phyloP scores from a whole-genome alignment of 2,113 vertebrate species.

The Peromyscus californicus region DNA sequence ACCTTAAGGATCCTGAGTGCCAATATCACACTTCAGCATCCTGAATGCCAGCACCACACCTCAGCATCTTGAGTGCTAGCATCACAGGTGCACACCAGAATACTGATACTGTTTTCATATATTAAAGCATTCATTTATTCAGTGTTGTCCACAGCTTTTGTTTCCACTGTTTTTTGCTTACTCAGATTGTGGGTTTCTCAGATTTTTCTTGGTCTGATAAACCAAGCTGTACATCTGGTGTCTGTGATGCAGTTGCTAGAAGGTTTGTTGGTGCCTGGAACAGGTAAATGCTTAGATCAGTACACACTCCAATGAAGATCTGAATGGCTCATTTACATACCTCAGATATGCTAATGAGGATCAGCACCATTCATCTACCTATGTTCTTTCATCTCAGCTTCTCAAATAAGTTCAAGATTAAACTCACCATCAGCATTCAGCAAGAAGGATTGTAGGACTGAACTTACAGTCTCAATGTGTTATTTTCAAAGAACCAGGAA shows the following conservation, averaged over 20 bases:
- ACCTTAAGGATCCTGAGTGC: too few relatives aligned
- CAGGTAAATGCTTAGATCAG: not conserved
- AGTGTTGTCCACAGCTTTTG: not conserved
- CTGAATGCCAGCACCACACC: not conserved
- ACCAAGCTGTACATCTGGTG: not conserved
- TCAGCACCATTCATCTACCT: not conserved
- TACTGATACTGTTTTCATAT: not conserved
- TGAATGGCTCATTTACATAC: not conserved
- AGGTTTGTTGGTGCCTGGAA: not conserved
- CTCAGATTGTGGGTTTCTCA: not conserved
- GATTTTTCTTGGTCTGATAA: not conserved
- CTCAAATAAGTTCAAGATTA: slow-evolving; percentile 42
- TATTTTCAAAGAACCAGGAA: slow-evolving; percentile 44
- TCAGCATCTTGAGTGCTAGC: not conserved
- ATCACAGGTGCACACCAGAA: not conserved
- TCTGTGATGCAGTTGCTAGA: not conserved
- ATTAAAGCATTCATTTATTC: not conserved
- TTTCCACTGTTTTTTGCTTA: not conserved
- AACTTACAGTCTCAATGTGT: not conserved
- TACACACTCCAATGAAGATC: not conserved
- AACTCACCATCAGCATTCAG: not conserved
- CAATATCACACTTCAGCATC: not conserved
- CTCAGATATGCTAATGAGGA: not conserved
- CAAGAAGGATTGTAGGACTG: not conserved
- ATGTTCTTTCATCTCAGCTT: not conserved